Evolutionary conservation across 2,888 invertebrate species (phyloP), one percentile per base, ranked within the genome.

Genomic region (Timema podura): DNA sequence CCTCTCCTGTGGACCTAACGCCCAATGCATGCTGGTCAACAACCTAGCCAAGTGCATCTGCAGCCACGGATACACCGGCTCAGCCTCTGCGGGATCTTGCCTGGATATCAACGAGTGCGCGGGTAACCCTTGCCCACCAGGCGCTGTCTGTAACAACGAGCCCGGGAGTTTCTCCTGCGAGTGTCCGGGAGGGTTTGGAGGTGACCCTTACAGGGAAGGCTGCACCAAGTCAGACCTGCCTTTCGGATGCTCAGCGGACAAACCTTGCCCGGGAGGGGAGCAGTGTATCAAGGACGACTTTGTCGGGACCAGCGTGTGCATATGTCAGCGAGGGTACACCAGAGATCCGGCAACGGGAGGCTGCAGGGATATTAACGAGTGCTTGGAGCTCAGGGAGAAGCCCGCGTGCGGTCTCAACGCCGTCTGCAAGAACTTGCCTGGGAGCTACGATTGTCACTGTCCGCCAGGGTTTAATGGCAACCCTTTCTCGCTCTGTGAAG

Each of bases 361-460:
- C 79, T 95, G 95, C 81, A 85, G 91, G 77, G 96, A 96, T 80
- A 85, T 92, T 69, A 91, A 96, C 78, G 95, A 96, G 81, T 96
- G 95, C 78, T 86, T 88, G 5, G 89, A 90, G 76, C 83, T 88
- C 47, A 82, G 87, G 69, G 90, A 89, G 70, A 91, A 91, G 75
- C 88, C 91, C 5, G 90, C 92, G 16, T 96, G 96, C 81, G 96
- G 95, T 0, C 82, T 92, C 45, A 94, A 95, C 80, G 94, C 95
- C 0, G 87, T 95, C 70, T 96, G 96, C 78, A 95, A 93, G 80
- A 96, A 96, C 82, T 83, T 95, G 67, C 95, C 95, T 0, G 96
- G 96, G 65, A 94, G 94, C 78, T 96, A 95, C 79, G 95, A 95
- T 81, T 96, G 96, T 76, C 92, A 92, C 77, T 96, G 96, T 77